Conservation (phyloP, 2,797 vertebrate genomes). For the Buphagus erythrorhynchus region DNA sequence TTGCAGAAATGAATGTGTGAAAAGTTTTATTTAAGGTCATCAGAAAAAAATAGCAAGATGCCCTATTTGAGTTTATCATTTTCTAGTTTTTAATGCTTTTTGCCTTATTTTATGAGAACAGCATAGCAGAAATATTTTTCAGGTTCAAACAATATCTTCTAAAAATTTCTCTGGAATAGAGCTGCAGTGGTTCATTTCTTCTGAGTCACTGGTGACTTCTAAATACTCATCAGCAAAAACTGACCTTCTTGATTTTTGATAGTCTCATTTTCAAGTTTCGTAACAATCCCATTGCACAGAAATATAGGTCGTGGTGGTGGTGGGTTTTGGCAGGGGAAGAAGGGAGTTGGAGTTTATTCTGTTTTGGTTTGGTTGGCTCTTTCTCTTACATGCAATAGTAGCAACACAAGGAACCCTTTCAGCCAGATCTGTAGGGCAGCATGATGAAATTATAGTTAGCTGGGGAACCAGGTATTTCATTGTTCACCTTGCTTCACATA, state of each 20-base stretch:
- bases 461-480: not conserved
- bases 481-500: not conserved
- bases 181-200: not conserved
- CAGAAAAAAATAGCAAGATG: not conserved
- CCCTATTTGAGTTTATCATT: not conserved
- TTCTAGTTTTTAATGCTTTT: not conserved
- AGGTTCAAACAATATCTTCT: not conserved
- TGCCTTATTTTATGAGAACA: not conserved
- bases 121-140: not conserved
- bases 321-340: not conserved
- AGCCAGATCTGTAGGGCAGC: not conserved
- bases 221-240: not conserved
- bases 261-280: not conserved
- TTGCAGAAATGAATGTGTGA: not conserved
- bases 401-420: not conserved
- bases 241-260: not conserved
- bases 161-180: not conserved
- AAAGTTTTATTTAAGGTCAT: not conserved
- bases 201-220: not conserved
- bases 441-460: not conserved
- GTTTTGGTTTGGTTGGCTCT: not conserved
- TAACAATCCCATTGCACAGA: not conserved
- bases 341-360: not conserved
- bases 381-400: not conserved
- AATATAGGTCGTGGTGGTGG: not conserved